Evolutionary conservation across 1,140 invertebrate species (phyloP).

Genomic region (Cydia pomonella): DNA sequence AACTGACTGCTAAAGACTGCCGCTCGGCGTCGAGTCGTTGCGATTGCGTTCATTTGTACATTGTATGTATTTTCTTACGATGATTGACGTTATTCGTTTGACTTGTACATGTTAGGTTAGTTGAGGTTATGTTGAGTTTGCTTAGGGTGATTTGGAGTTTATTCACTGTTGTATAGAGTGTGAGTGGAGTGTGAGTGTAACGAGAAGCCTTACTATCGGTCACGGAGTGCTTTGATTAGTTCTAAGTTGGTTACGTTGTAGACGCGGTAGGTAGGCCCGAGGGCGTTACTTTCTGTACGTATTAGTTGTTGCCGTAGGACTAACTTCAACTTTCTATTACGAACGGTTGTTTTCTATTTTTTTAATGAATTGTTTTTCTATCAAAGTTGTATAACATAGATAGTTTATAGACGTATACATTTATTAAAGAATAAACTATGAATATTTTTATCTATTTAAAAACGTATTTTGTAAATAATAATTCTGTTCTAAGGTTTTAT

Average conservation of each 20-base stretch:
- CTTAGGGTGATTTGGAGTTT: slow-evolving; percentile 68
- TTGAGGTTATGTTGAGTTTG: slow-evolving; percentile 69
- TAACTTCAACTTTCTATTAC: slow-evolving; percentile 24
- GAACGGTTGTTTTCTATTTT: slow-evolving; percentile 31
- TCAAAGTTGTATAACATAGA: slow-evolving; percentile 63
- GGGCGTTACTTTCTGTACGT: slow-evolving; percentile 50
- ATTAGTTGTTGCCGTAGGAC: slow-evolving; percentile 21
- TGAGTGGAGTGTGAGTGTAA: slow-evolving; percentile 51
- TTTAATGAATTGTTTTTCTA: slow-evolving; percentile 57
- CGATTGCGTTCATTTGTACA: slow-evolving; percentile 44
- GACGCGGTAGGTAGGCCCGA: slow-evolving; percentile 49
- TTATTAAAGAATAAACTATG: slow-evolving; percentile 49
- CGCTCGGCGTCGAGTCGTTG: slow-evolving; percentile 18
- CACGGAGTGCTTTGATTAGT: slow-evolving; percentile 46
- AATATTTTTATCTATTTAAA: slow-evolving; percentile 67
- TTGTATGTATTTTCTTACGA: slow-evolving; percentile 60
- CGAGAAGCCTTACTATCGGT: slow-evolving; percentile 66
- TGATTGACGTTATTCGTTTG: slow-evolving; percentile 55
- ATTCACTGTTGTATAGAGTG: slow-evolving; percentile 75
- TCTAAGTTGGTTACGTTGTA: slow-evolving; percentile 65
- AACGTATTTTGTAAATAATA: slow-evolving; percentile 76
- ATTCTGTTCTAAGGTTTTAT: slow-evolving; percentile 75
- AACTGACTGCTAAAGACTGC: slow-evolving; percentile 46
- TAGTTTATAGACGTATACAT: slow-evolving; percentile 66
- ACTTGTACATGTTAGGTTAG: slow-evolving; percentile 68